These are phyloP conservation scores for Sitobion miscanthi DNA, from an alignment of 1,140 invertebrate genomes.

Conservation along the genomic window DNA sequence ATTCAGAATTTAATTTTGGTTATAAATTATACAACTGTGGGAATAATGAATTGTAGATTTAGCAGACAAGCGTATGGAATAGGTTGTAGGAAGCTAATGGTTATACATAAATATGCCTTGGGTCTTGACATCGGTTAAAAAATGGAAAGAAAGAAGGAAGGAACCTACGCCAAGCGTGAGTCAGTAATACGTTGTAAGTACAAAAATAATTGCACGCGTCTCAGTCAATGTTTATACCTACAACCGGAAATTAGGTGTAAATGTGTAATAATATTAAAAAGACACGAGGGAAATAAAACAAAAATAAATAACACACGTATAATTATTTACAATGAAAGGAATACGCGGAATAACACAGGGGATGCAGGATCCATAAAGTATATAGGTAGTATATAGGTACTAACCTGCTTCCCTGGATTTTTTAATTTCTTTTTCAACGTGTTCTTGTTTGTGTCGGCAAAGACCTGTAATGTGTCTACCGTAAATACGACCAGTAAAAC, in stretches of 20 bases:
- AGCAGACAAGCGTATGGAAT: no score
- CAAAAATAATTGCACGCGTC: background rate
- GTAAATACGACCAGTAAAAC: constrained; percentile 89
- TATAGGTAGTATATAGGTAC: background rate
- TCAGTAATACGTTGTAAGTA: background rate
- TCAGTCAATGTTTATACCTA: background rate
- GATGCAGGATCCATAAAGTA: background rate
- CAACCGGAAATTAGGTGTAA: background rate
- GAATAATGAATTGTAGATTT: background rate
- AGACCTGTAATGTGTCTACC: constrained; percentile 89
- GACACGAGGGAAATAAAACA: background rate
- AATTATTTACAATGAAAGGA: constrained; percentile 16
- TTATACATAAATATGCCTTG: background rate
- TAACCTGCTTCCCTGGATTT: constrained; percentile 75
- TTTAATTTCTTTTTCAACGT: constrained; percentile 73
- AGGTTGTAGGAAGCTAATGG: background rate
- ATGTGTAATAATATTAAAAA: background rate
- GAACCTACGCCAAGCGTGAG: background rate
- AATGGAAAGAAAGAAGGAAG: background rate
- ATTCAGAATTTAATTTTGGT: background rate
- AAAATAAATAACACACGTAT: background rate
- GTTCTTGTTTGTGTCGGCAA: constrained; percentile 76
- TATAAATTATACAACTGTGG: background rate
- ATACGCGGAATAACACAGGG: background rate
- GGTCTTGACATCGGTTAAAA: background rate